Conservation (phyloP, 2,797 vertebrate species). For the Fundulus diaphanus region DNA sequence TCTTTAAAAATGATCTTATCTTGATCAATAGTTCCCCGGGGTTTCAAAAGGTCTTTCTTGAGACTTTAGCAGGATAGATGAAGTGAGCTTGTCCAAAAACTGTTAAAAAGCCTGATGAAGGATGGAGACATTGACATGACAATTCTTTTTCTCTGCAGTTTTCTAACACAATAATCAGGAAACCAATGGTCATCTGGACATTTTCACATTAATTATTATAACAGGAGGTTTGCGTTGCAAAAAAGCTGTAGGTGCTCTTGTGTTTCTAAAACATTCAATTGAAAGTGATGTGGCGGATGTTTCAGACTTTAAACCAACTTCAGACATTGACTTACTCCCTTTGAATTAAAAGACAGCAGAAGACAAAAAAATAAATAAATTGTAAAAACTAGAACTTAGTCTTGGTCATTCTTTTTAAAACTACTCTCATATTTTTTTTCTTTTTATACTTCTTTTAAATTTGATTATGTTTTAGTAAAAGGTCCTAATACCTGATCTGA, state of each 20-base stretch:
- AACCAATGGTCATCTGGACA: too few relatives aligned
- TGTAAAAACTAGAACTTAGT: neutral
- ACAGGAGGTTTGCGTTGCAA: neutral
- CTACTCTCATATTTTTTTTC: neutral
- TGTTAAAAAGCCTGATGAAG: neutral
- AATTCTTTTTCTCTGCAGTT: neutral
- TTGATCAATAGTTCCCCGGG: neutral
- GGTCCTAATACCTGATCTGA: neutral
- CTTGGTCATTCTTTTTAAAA: neutral
- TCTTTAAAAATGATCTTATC: neutral
- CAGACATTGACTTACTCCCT: neutral
- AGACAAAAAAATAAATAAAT: neutral
- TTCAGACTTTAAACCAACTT: neutral
- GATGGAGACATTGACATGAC: neutral
- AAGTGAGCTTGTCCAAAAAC: too few relatives aligned
- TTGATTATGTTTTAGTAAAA: neutral
- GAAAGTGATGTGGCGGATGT: neutral
- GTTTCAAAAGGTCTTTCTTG: neutral
- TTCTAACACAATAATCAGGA: neutral
- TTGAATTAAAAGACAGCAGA: neutral
- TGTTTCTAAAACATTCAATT: neutral
- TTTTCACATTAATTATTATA: neutral
- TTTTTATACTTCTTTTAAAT: slow-evolving; percentile 1
- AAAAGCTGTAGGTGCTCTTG: neutral
- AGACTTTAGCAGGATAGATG: too few relatives aligned